Evolutionary conservation across 1,140 invertebrate genomes (phyloP).

Genomic region (Artemia franciscana): DNA sequence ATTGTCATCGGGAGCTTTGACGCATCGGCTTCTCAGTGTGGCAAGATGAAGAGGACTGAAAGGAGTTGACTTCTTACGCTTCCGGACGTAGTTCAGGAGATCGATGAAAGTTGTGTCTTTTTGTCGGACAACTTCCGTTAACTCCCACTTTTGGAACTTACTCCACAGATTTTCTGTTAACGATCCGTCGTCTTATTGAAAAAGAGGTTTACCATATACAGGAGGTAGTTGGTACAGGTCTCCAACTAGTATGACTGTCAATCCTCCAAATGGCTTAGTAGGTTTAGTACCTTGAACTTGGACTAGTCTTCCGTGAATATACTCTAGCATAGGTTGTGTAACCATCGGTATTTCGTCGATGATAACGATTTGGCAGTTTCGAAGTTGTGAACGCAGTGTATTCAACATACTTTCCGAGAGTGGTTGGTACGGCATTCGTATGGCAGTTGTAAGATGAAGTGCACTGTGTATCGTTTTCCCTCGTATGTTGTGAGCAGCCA

Average conservation of each 20-base stretch:
- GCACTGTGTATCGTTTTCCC: not conserved
- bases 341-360: not conserved
- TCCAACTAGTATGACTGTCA: not conserved
- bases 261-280: not conserved
- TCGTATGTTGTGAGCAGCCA: not conserved
- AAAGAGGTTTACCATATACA: not conserved
- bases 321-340: not conserved
- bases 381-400: not conserved
- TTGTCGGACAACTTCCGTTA: not conserved
- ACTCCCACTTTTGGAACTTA: not conserved
- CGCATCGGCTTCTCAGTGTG: not conserved
- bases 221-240: not conserved
- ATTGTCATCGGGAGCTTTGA: not conserved
- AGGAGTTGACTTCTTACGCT: not conserved
- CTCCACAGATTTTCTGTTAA: not conserved
- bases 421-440: not conserved
- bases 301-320: not conserved
- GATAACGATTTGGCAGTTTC: not conserved
- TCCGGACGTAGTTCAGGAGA: not conserved
- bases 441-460: not conserved
- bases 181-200: not conserved
- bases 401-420: not conserved
- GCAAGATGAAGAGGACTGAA: not conserved
- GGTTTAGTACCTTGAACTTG: not conserved
- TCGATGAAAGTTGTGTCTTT: not conserved